These are phyloP conservation scores for Aphyosemion australe DNA, from an alignment of 2,113 vertebrate species.

Conservation along the genomic window DNA sequence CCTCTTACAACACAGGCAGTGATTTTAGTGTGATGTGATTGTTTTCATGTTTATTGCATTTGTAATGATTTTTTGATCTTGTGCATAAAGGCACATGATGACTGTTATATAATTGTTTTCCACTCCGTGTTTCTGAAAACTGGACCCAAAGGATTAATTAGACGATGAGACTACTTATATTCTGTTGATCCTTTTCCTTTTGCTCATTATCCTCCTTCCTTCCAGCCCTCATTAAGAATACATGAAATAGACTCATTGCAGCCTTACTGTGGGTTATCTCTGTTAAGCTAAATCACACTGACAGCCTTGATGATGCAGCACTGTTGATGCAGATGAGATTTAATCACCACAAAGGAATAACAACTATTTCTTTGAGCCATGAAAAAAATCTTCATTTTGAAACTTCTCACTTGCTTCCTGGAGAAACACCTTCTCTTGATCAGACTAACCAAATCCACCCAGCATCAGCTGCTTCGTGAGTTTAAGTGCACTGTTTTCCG, in stretches of 20 bases:
- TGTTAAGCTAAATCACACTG: slow-evolving; percentile 23
- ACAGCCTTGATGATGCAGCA: slow-evolving; percentile 6
- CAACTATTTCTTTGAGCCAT: slow-evolving; percentile 18
- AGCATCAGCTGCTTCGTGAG: background rate
- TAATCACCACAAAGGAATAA: slow-evolving; percentile 37
- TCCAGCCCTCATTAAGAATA: slow-evolving; percentile 6
- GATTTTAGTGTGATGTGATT: slow-evolving; percentile 1
- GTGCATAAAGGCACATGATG: background rate
- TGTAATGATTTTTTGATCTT: background rate
- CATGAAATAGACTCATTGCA: background rate
- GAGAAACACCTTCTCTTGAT: too few relatives aligned
- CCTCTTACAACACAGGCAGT: background rate
- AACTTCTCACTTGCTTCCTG: slow-evolving; percentile 11
- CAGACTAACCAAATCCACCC: background rate
- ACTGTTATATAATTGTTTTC: background rate
- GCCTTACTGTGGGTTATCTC: background rate
- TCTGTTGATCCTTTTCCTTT: background rate
- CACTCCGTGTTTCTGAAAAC: background rate
- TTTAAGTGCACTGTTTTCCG: background rate
- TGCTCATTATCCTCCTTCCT: background rate
- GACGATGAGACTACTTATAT: background rate
- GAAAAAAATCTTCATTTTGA: slow-evolving; percentile 14
- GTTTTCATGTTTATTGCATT: background rate
- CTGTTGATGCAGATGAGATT: slow-evolving; percentile 28
- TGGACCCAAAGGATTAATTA: background rate